Conservation (phyloP, 2,113 vertebrate species). For the Platichthys flesus region DNA sequence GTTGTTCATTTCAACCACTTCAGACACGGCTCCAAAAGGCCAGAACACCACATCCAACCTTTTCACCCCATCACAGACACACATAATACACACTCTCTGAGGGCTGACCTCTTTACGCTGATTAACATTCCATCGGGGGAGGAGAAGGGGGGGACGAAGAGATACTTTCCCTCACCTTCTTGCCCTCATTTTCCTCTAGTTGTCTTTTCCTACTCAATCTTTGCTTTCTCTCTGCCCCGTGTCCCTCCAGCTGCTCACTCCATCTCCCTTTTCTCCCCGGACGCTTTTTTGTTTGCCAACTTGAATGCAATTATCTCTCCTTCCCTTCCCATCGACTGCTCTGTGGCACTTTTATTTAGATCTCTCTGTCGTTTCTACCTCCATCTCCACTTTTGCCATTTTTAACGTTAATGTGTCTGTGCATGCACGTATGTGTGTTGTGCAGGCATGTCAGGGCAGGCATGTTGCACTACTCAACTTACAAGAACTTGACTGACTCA, state of each 20-base stretch:
- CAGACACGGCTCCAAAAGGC: slow-evolving; percentile 53
- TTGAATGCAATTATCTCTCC: slow-evolving; percentile 24
- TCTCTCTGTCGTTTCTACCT: background rate
- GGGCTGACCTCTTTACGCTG: slow-evolving; percentile 68
- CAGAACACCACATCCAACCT: slow-evolving; percentile 59
- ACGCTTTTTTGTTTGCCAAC: slow-evolving; percentile 20
- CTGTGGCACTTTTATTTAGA: slow-evolving; percentile 4
- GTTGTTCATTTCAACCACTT: slow-evolving; percentile 55
- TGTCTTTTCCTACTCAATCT: background rate
- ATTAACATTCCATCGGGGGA: slow-evolving; percentile 76
- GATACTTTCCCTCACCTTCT: slow-evolving; percentile 70
- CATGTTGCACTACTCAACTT: slow-evolving; percentile 25
- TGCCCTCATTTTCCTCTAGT: slow-evolving; percentile 28
- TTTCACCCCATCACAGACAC: slow-evolving; percentile 61
- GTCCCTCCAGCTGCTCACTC: slow-evolving; percentile 3
- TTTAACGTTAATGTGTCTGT: slow-evolving; percentile 15
- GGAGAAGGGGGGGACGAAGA: slow-evolving; percentile 27
- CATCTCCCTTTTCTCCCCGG: background rate
- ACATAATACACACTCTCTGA: slow-evolving; percentile 37
- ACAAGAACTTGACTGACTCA: slow-evolving; percentile 46
- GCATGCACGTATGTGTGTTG: slow-evolving; percentile 7
- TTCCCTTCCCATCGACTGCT: slow-evolving; percentile 17
- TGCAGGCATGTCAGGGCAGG: slow-evolving; percentile 50
- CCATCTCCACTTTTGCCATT: slow-evolving; percentile 26
- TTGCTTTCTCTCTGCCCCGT: background rate